phyloP scores from a whole-genome alignment of 2,888 invertebrate genomes.

The Dermolepida albohirtum region DNA sequence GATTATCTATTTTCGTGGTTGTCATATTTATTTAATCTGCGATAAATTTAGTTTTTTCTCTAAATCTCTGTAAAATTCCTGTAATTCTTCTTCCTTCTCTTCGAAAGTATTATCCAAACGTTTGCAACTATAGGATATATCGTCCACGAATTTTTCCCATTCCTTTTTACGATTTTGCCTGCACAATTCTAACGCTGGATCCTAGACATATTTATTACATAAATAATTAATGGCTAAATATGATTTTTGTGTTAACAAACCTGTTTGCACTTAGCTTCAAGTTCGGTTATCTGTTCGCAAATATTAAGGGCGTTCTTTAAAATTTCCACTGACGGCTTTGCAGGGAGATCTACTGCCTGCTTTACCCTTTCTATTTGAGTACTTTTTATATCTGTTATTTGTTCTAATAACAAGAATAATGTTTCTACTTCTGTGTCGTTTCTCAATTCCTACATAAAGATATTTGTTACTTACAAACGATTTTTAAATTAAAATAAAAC shows the following conservation, averaged over 20 bases:
- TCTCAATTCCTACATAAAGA: slow-evolving; percentile 69
- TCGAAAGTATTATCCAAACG: slow-evolving; percentile 82
- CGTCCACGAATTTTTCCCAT: slow-evolving; percentile 82
- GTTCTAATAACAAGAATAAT: slow-evolving; percentile 81
- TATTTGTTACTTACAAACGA: background rate
- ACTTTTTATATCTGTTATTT: slow-evolving; percentile 81
- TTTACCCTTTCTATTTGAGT: slow-evolving; percentile 78
- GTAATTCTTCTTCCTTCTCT: slow-evolving; percentile 82
- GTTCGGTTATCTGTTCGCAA: slow-evolving; percentile 72
- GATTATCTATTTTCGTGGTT: slow-evolving; percentile 73
- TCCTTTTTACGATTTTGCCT: slow-evolving; percentile 70
- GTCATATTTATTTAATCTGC: slow-evolving; percentile 59
- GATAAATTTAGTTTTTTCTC: slow-evolving; percentile 73
- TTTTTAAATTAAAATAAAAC: background rate
- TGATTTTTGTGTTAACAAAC: slow-evolving; percentile 60
- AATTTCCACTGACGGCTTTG: slow-evolving; percentile 74
- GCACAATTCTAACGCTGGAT: slow-evolving; percentile 65
- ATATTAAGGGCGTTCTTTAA: slow-evolving; percentile 74
- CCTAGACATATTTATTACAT: slow-evolving; percentile 57
- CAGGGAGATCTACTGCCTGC: slow-evolving; percentile 70
- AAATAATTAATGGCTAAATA: background rate
- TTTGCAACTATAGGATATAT: slow-evolving; percentile 80
- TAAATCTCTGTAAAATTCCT: slow-evolving; percentile 79
- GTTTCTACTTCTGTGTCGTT: slow-evolving; percentile 84
- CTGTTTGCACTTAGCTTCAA: slow-evolving; percentile 70